Base-by-base conservation (phyloP, 2,797 vertebrate species). In the Notolepis coatsorum region DNA sequence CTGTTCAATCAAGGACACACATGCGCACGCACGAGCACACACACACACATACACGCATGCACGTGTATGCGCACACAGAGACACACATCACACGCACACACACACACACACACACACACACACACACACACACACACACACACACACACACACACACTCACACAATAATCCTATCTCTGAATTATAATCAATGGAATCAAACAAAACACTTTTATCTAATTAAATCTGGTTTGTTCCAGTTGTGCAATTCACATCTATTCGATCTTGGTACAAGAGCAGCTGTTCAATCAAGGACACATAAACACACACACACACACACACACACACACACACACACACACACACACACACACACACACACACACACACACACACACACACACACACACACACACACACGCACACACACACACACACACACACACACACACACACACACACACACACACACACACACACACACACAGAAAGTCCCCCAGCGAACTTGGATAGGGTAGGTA, bases 401-500 rank as follows among this genome's bases (percentile, higher is more conserved):
- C 35, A 13, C 35, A 37, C 35, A 47, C 41, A 15, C 20, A 30
- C 54, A 56, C 61, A 18, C 46, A 52, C 68, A 42, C 9, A 2
- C 60, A 37, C 50, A 64, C 77, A 71, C 62, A 54, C 51, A 15
- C 27, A 21, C 48, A 37, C 12, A 60, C 73, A 62, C 71, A 70
- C 61, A 57, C 30, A 37, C 25, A 33, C 39, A 42, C 53, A 42
- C 53, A 42, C 53, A 56, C 5, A 15, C 20, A 41, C 37, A 41
- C 21, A 31, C 38, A 43, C 35, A 27, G 33, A 68, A 48, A 73
- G 73, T 55, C 60, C 75, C 73, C 79, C 45, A 35, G 75, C 80
- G 82, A 71, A 62, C 70, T 46, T 64, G 71, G 79, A 75, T 76
- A 82, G 79, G n/a, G n/a, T n/a, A n/a, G n/a, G n/a, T n/a, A n/a